These are phyloP conservation scores for Pterobdella sp. DNA, from an alignment of 2,888 invertebrate genomes.

Conservation along the genomic window DNA sequence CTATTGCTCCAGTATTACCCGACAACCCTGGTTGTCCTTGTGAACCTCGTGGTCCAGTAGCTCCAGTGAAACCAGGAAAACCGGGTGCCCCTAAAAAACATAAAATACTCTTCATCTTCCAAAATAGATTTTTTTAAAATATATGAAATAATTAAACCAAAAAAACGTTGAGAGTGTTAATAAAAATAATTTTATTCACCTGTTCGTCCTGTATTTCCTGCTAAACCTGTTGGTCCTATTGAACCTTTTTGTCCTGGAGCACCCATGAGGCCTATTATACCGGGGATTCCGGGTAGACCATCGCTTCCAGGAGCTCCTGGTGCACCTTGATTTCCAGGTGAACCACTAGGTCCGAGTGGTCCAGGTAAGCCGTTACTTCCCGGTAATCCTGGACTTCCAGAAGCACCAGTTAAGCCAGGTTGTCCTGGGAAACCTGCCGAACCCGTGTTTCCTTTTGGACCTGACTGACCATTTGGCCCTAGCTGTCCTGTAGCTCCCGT, in stretches of 20 bases:
- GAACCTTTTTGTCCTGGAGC: neutral
- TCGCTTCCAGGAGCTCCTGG: conserved; percentile 54
- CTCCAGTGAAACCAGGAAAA: conserved; percentile 3
- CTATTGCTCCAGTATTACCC: neutral
- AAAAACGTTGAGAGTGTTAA: neutral
- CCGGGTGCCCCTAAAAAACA: conserved; percentile 36
- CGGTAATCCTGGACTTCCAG: conserved; percentile 39
- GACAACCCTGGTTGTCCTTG: neutral
- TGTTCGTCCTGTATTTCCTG: neutral
- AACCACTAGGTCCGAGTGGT: conserved; percentile 23
- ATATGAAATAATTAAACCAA: too few species aligned
- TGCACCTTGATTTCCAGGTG: conserved; percentile 37
- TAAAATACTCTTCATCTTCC: too few species aligned
- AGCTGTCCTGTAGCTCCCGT: conserved; percentile 3
- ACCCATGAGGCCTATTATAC: conserved; percentile 9
- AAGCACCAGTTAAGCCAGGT: conserved; percentile 12
- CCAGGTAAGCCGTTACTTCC: conserved; percentile 30
- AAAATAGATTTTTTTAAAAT: too few species aligned
- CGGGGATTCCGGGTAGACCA: conserved; percentile 36
- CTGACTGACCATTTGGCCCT: neutral
- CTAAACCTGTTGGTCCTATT: neutral
- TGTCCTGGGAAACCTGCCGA: neutral
- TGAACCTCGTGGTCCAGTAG: neutral
- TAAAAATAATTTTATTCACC: neutral
- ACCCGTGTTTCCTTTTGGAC: neutral